These are phyloP conservation scores for Bellardia bayeri DNA, from an alignment of 2,888 invertebrate species.

Conservation along the genomic window DNA sequence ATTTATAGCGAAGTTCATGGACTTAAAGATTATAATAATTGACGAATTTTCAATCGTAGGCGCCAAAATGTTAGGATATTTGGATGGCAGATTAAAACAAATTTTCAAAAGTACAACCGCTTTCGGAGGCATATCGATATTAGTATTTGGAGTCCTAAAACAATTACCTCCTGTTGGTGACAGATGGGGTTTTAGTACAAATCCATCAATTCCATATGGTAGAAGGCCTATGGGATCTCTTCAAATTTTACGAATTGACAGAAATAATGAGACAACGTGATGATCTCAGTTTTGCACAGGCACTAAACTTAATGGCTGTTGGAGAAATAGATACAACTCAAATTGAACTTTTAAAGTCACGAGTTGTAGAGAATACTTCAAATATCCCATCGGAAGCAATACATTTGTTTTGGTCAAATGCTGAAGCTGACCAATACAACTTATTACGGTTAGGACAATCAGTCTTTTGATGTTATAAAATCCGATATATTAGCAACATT, in stretches of 20 bases:
- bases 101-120: too few species aligned
- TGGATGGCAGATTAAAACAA: neutral
- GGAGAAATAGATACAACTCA: neutral
- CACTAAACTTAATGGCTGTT: neutral
- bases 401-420: neutral
- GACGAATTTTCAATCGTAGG: neutral
- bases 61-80: neutral
- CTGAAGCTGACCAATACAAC: neutral
- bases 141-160: too few species aligned
- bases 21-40: neutral
- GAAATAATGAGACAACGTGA: neutral
- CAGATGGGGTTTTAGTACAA: neutral
- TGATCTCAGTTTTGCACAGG: neutral
- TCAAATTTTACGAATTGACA: neutral
- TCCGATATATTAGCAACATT: neutral
- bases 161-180: neutral
- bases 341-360: neutral
- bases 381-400: neutral
- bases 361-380: too few species aligned
- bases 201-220: neutral
- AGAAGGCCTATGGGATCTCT: neutral
- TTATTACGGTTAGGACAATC: neutral
- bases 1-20: neutral
- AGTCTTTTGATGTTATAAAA: neutral
- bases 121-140: too few species aligned